These are phyloP conservation scores for Muscicapa comitata DNA, from an alignment of 2,797 vertebrate genomes.

Conservation along the genomic window DNA sequence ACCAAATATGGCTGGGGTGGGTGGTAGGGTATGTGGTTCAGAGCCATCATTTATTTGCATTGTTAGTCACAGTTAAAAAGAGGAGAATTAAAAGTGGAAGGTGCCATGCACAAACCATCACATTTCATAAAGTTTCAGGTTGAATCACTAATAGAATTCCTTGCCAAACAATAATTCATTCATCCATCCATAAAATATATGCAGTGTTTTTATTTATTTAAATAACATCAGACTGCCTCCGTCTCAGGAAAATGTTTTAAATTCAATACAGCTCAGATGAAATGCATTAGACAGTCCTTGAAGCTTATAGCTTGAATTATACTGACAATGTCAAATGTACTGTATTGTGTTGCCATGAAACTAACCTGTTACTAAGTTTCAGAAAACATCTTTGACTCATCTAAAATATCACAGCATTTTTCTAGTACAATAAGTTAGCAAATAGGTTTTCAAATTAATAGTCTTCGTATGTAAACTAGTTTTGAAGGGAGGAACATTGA, in stretches of 20 bases:
- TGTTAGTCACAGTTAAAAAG: neutral
- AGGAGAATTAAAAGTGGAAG: neutral
- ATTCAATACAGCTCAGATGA: neutral
- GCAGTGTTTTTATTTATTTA: neutral
- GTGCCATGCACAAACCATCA: neutral
- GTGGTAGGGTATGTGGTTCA: neutral
- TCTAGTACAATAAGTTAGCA: neutral
- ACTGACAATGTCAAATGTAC: neutral
- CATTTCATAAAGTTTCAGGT: neutral
- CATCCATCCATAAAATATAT: neutral
- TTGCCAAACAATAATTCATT: neutral
- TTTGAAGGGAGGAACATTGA: neutral
- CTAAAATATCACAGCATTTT: neutral
- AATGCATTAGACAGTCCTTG: neutral
- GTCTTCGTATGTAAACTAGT: neutral
- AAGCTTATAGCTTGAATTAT: neutral
- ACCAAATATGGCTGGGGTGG: accelerated
- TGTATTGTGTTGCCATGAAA: neutral
- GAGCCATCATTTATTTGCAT: neutral
- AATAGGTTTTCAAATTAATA: neutral
- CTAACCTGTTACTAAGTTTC: neutral
- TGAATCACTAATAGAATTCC: neutral
- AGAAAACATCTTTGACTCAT: neutral
- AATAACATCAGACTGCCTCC: neutral
- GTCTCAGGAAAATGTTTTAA: neutral